Evolutionary conservation across 1,140 invertebrate genomes (phyloP), one percentile per base, ranked within the genome.

Genomic region (Kradibia gibbosae): DNA sequence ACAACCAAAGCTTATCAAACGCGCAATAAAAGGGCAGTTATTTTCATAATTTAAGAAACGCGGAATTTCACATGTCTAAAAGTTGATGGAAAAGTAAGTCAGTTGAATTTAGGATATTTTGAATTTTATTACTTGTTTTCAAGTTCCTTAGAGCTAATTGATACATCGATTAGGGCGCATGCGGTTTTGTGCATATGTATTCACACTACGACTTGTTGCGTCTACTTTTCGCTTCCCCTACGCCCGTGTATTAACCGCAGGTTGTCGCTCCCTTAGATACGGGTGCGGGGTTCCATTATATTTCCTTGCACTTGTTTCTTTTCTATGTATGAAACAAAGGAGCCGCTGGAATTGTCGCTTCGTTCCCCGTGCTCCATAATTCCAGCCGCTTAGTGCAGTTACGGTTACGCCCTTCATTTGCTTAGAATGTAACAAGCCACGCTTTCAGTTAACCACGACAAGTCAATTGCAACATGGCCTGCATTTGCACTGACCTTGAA

Each of bases 121-220:
- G 50, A 50, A 72, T 22, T 50, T 71, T 45, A n/a, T 73, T 73
- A 31, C 71, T 50, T 15, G 5, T 15, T 48, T 11, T 39, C 36
- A 13, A 2, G 15, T 36, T 7, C 7, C 8, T 39, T 11, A 15
- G 15, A 17, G 25, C 42, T 73, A 80, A 80, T 80, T 80, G 34
- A 75, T 80, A 53, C 20, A 65, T 74, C 79, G 45, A 80, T 80
- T 80, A 80, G 79, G 28, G 25, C 53, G 28, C 39, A 70, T 39
- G 77, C 42, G 36, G 8, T 28, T 8, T 7, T 42, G 42, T 42
- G 39, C 36, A 20, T 48, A n/a, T 17, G 22, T 53, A n/a, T n/a
- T n/a, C n/a, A n/a, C n/a, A n/a, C 87, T 10, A 48, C 88, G 86
- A 89, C 88, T 87, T 88, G 89, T 90, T 90, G 89, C 88, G 84